Evolutionary conservation across 2,797 vertebrate genomes (phyloP).

Genomic region (Thaleichthys pacificus): DNA sequence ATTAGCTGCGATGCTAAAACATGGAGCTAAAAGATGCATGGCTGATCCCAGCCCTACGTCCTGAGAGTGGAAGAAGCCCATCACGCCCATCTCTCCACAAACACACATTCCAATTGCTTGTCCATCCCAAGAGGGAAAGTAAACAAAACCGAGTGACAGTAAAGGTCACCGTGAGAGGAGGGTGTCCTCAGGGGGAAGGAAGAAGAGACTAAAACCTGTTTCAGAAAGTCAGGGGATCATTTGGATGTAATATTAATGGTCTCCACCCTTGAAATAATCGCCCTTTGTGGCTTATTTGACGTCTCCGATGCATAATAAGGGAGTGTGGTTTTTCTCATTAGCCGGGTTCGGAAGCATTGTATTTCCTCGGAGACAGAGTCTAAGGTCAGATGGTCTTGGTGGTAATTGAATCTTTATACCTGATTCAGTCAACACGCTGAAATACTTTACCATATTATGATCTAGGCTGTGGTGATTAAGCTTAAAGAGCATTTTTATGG

Average conservation of each 20-base stretch:
- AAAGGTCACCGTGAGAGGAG: constrained; percentile 30
- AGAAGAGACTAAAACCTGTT: background rate
- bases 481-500: constrained; percentile 6
- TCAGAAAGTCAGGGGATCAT: constrained; percentile 21
- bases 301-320: constrained; percentile 10
- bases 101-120: background rate
- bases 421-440: constrained; percentile 17
- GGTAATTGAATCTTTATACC: constrained; percentile 43
- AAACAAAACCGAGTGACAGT: constrained; percentile 12
- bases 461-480: background rate
- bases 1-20: constrained; percentile 17
- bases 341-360: constrained; percentile 20
- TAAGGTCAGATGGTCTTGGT: constrained; percentile 37
- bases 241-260: constrained; percentile 31
- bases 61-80: constrained; percentile 24
- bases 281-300: constrained; percentile 29
- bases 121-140: background rate
- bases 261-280: constrained; percentile 26
- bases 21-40: constrained; percentile 21
- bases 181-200: background rate
- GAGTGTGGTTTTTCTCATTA: constrained; percentile 31
- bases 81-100: constrained; percentile 20
- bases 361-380: constrained; percentile 16
- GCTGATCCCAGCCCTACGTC: constrained; percentile 23
- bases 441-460: background rate